Evolutionary conservation across 2,888 invertebrate species (phyloP), one percentile per base, ranked within the genome.

Genomic region (Diarsia brunnea): DNA sequence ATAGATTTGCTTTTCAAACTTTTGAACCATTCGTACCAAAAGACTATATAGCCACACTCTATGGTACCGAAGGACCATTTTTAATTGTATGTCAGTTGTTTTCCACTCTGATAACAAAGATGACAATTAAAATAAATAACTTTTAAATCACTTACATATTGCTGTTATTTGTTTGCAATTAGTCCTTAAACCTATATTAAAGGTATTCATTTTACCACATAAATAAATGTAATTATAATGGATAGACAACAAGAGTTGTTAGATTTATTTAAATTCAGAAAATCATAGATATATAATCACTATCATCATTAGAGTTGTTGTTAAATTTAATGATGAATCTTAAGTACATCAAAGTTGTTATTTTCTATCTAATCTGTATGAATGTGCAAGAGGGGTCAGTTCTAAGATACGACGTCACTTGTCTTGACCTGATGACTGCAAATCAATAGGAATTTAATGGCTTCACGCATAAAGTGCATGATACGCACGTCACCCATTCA

Each of bases 401-500:
- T 85, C 83, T 84, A 76, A 85, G 86, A 84, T 87, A 87, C 82
- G 75, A 61, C 82, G 73, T 73, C 55, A 75, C 24, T 51, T 31
- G 72, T 45, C 69, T 70, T 85, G 74, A 82, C 84, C 79, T 67
- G 71, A 82, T 76, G 80, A 84, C 81, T 85, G 78, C 69, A 82
- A 87, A 87, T 85, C 78, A 81, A 80, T 79, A 82, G 76, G 68
- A 82, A 73, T 78, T 76, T 82, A 78, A 84, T 81, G 82, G 75
- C 51, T 75, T 75, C 90, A 88, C 88, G 88, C 67, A 70, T 55
- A 27, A 14, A 45, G 49, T 73, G 87, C 88, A 83, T 90, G 89
- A 53, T 31, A 75, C 77, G n/a, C 53, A 79, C 87, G 87, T 90
- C 90, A 90, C 74, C 51, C 84, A 88, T 88, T 86, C 81, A 88